Evolutionary conservation across 2,113 vertebrate genomes (phyloP), one percentile per base, ranked within the genome.

Genomic region (Brienomyrus brachyistius): DNA sequence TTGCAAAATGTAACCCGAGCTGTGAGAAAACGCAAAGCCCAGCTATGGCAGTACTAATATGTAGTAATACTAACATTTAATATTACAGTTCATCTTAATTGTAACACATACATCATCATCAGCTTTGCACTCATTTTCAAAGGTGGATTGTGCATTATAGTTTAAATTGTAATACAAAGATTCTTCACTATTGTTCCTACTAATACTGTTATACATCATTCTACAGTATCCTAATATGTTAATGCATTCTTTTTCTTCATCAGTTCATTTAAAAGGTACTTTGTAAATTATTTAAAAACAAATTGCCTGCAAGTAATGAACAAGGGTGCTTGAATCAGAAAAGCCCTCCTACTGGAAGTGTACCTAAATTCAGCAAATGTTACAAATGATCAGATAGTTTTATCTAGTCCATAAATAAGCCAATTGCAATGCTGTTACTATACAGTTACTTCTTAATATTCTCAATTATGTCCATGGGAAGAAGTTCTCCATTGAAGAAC

Each of bases 401-500:
- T 43, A 80, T 43, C 50, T 43, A 84, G 19, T 84, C n/a, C 21
- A 52, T 87, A 35, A 87, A 40, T 13, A 35, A 40, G 35, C 51
- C 27, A 27, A 35, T 35, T 40, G 51, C 11, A 52, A 56, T 54
- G 48, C n/a, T 54, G 85, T 87, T 52, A 31, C 23, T 56, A 56
- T 27, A 87, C 13, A 54, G 35, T 15, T 54, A 35, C 11, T 54
- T 86, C 50, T 5, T 87, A 56, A 56, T 56, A 87, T 51, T 87
- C 85, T 87, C 85, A 87, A 54, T 87, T 87, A 87, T 56, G 85
- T 54, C 85, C 51, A 8, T 35, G 51, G 51, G 9, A 35, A 54
- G 51, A 54, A 4, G 27, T 5, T 54, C 85, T 87, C 85, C 17
- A 56, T 54, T 87, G 45, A 10, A 54, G 2, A 27, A 54, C 31